Evolutionary conservation across 2,888 invertebrate genomes (phyloP).

Genomic region (Drosophila multiciliata): DNA sequence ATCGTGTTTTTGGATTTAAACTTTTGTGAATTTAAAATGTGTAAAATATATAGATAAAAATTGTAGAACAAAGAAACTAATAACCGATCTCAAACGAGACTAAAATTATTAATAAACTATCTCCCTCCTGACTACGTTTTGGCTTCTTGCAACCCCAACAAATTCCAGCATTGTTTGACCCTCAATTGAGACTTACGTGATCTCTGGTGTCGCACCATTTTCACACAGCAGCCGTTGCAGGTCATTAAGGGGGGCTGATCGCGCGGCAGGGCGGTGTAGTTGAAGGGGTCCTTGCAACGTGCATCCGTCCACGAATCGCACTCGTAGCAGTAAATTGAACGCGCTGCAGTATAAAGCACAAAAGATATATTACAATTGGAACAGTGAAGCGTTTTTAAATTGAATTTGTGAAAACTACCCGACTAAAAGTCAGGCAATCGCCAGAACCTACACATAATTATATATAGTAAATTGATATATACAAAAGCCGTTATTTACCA

Average conservation of each 20-base stretch:
- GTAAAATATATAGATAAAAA: neutral
- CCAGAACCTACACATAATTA: slow-evolving; percentile 9
- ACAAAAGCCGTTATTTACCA: slow-evolving; percentile 8
- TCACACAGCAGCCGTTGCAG: slow-evolving; percentile 97
- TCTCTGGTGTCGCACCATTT: slow-evolving; percentile 96
- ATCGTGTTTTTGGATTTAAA: no score
- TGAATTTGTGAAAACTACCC: slow-evolving; percentile 21
- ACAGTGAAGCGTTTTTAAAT: neutral
- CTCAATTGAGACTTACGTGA: slow-evolving; percentile 89
- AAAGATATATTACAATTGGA: slow-evolving; percentile 22
- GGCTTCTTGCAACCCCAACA: neutral
- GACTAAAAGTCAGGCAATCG: slow-evolving; percentile 27
- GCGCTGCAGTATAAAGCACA: slow-evolving; percentile 87
- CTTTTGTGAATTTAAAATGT: no score
- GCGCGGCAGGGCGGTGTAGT: slow-evolving; percentile 94
- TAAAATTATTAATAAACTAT: neutral
- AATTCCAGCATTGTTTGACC: neutral
- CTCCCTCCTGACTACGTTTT: neutral
- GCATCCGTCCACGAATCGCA: slow-evolving; percentile 97
- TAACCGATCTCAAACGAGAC: no score
- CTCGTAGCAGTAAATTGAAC: slow-evolving; percentile 96
- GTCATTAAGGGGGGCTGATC: slow-evolving; percentile 95
- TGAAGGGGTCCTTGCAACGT: slow-evolving; percentile 96
- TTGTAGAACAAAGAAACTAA: neutral
- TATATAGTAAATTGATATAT: neutral